phyloP scores from a whole-genome alignment of 1,140 invertebrate species.

The Brachionus manjavacas region DNA sequence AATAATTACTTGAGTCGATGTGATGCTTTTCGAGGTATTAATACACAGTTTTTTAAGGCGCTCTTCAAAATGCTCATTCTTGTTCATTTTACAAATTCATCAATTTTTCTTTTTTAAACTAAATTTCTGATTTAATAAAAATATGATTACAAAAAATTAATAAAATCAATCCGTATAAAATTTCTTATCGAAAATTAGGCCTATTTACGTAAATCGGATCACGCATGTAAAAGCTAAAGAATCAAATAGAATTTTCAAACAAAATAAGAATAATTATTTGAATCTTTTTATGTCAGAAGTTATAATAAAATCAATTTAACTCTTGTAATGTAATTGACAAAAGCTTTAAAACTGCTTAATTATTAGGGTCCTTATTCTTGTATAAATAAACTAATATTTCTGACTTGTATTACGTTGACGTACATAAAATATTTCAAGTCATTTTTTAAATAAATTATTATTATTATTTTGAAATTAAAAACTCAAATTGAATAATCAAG shows the following conservation, averaged over 20 bases:
- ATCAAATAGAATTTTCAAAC: not conserved
- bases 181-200: not conserved
- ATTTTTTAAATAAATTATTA: not conserved
- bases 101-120: not conserved
- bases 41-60: constrained; percentile 18
- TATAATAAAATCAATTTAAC: not conserved
- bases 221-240: not conserved
- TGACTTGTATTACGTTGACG: not conserved
- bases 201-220: not conserved
- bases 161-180: not conserved
- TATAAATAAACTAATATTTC: not conserved
- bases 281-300: not conserved
- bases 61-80: not conserved
- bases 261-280: not conserved
- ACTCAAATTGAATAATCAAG: not conserved
- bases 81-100: not conserved
- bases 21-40: not conserved
- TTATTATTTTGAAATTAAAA: not conserved
- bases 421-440: not conserved
- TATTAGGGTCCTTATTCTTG: not conserved
- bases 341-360: not conserved
- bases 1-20: not conserved
- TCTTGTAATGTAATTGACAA: not conserved
- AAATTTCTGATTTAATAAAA: not conserved
- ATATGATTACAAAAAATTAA: not conserved